These are phyloP conservation scores for Drosophila antonietae DNA, from an alignment of 2,888 invertebrate species.

Conservation along the genomic window DNA sequence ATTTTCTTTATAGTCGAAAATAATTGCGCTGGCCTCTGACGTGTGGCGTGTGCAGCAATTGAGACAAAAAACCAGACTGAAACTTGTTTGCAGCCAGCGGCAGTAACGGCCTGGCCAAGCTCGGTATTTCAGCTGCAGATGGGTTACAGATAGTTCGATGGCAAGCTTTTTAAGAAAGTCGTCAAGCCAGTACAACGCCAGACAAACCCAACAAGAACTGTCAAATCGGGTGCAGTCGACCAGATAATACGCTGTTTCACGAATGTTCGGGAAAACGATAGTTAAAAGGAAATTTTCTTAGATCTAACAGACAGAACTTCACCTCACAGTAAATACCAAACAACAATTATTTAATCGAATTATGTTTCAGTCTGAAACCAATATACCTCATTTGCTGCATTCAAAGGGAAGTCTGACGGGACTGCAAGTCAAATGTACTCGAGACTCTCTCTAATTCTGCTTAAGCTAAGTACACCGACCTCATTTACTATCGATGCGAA, in stretches of 20 bases:
- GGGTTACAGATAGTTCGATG: neutral
- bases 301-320: too few species aligned
- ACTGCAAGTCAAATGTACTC: neutral
- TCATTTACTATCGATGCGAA: slow-evolving; percentile 13
- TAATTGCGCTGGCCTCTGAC: neutral
- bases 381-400: neutral
- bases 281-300: neutral
- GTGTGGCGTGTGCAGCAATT: slow-evolving; percentile 41
- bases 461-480: slow-evolving; percentile 1
- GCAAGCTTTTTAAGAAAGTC: slow-evolving; percentile 56
- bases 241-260: neutral
- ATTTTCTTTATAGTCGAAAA: slow-evolving; percentile 4
- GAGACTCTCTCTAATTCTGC: neutral
- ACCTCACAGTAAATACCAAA: neutral
- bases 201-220: slow-evolving; percentile 4
- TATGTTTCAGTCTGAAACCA: neutral
- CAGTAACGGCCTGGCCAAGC: slow-evolving; percentile 53
- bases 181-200: slow-evolving; percentile 44
- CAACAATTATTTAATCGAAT: neutral
- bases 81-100: slow-evolving; percentile 67
- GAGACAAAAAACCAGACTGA: slow-evolving; percentile 66
- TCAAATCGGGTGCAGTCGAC: neutral
- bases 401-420: neutral
- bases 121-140: slow-evolving; percentile 31
- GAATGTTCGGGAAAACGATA: neutral